Base-by-base conservation (phyloP, 1,140 invertebrate genomes). In the Drosophila equinoxialis region DNA sequence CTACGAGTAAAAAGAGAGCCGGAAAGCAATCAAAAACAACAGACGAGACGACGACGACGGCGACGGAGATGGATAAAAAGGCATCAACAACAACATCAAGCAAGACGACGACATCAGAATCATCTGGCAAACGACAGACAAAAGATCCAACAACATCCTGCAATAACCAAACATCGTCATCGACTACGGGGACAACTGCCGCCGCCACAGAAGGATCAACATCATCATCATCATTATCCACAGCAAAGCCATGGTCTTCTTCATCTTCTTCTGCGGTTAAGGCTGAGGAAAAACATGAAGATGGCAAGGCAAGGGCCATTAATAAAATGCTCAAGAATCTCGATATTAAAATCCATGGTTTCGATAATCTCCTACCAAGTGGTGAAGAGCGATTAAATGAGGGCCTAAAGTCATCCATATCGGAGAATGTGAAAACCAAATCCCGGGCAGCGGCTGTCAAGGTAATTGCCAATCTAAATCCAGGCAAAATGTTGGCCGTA, bases 401-500 rank as follows among this genome's bases (percentile, higher is more conserved):
- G 6, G 77, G 81, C 11, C 77, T 91, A n/a, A 92, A 92, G 71
- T 91, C 91, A 6, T 92, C 91, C 35, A 92, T 92, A 68, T 92
- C 91, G 67, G 91, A 92, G 68, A 92, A 91, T 45, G 91, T 92
- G 2, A 92, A 92, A 68, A 92, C 91, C 1, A 92, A 92, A 59
- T 92, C 91, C 3, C 75, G 91, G 8, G 90, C 91, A 3, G 82
- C 91, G 5, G 90, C 90, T 0, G 90, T 91, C 33, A 91, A 91
- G 55, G 90, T 91, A 6, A 91, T 91, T 54, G 84, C 90, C 58
- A 90, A 62, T 55, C 55, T 91, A 3, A 90, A 76, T 77, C 84
- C 84, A 10, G 68, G 65, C 63, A 87, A 87, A 54, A 26, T 60
- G 60, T 14, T 71, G 14, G 7, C 71, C 0, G 69, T 75, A 3